A percentile compares a stretch with the other conserved stretches of the same genome.
These are phyloP conservation scores for Hephaestus fuliginosus DNA, from an alignment of 2,797 vertebrate genomes.

Conservation along the genomic window DNA sequence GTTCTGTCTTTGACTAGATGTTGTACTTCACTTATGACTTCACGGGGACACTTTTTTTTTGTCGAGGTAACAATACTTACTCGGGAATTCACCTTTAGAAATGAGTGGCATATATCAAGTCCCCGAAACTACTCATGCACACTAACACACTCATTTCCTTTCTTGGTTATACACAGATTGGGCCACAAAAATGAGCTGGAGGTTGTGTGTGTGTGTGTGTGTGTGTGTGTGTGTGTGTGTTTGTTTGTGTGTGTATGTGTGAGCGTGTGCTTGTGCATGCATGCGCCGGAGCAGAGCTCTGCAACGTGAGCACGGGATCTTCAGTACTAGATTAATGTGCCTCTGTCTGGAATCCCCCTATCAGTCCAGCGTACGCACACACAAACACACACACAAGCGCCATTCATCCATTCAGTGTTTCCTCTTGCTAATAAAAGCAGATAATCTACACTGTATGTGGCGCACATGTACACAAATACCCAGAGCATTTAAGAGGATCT, in stretches of 20 bases:
- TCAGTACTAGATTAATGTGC: conserved; percentile 77
- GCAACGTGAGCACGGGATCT: conserved; percentile 72
- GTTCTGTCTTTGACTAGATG: conserved; percentile 29
- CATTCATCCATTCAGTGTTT: conserved; percentile 74
- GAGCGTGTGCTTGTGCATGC: conserved; percentile 4
- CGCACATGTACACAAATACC: conserved; percentile 54
- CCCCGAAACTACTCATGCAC: conserved; percentile 52
- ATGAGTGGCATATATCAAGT: conserved; percentile 40
- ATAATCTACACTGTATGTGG: conserved; percentile 52
- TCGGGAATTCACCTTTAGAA: conserved; percentile 76
- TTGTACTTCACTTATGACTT: conserved; percentile 55
- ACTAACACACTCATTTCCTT: conserved; percentile 68
- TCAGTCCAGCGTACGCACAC: conserved; percentile 60
- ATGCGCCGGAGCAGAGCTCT: conserved; percentile 36
- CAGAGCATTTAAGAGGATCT: conserved; percentile 73
- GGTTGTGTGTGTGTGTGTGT: neutral
- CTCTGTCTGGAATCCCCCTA: conserved; percentile 84
- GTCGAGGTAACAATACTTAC: conserved; percentile 40
- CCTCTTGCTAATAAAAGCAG: conserved; percentile 77
- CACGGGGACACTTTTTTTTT: conserved; percentile 21
- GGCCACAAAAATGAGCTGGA: conserved; percentile 49
- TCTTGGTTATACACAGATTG: conserved; percentile 58
- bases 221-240: conserved; percentile 1
- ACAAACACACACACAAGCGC: conserved; percentile 31
- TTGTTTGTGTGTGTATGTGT: neutral